Evolutionary conservation across 2,113 vertebrate species (phyloP).

Genomic region (Acinonyx jubatus): DNA sequence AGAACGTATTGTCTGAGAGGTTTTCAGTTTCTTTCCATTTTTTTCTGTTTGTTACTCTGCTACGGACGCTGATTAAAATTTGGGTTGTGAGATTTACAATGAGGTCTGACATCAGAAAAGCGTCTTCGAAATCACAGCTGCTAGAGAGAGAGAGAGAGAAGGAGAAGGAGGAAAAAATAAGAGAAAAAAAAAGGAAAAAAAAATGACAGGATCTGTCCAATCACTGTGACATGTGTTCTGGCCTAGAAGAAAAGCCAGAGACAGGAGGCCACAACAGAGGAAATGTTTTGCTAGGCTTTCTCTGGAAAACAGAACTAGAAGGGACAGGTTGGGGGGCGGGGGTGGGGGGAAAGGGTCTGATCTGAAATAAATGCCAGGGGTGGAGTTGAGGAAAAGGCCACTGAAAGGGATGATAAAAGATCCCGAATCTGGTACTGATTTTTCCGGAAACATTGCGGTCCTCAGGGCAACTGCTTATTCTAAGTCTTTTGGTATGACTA

Average conservation of each 20-base stretch:
- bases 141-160: neutral
- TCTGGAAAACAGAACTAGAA: neutral
- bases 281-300: neutral
- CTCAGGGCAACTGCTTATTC: neutral
- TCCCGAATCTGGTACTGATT: neutral
- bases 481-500: neutral
- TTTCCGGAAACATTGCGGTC: neutral
- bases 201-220: too few species aligned
- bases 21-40: neutral
- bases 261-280: neutral
- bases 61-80: neutral
- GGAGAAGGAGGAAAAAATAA: neutral
- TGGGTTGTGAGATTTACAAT: neutral
- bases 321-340: too few species aligned
- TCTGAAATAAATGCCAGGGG: neutral
- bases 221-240: neutral
- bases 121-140: neutral
- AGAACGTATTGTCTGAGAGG: neutral
- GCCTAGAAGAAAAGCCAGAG: neutral
- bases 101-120: neutral
- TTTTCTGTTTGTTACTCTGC: neutral
- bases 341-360: neutral
- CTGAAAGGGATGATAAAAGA: neutral
- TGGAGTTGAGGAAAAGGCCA: neutral
- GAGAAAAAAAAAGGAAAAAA: neutral